Evolutionary conservation across 2,797 vertebrate genomes (phyloP), one percentile per base, ranked within the genome.

Genomic region (Arnoldichthys spilopterus): DNA sequence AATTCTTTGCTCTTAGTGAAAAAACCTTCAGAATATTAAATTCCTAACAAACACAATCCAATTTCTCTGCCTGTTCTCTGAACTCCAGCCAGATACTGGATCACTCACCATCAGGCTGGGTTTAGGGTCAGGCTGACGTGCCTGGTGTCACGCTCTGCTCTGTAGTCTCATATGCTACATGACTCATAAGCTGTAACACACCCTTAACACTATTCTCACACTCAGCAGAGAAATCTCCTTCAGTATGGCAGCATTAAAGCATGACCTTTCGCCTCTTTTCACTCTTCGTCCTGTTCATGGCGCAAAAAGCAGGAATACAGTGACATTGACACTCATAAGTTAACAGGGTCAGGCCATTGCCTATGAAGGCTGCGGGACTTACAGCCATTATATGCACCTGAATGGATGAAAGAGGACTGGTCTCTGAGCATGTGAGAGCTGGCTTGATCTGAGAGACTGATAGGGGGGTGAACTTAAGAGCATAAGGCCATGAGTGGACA

Each of bases 91-190:
- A 37, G 61, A 4, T n/a, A 7, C 2, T 3, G 7, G 6, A 11
- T 37, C 2, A 1, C 20, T 63, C 20, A 40, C 34, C 16, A 40
- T 40, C 20, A 37, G 61, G 16, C 64, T 58, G 51, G 43, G 63
- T 30, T 68, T n/a, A 68, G 53, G 37, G 73, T 81, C 80, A 74
- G 70, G 59, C 76, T 40, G 64, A 77, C 34, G 40, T 62, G 66
- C 66, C 47, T 75, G 66, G 82, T 82, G 83, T 82, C 83, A 54
- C 26, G 47, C 81, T 82, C 77, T 77, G 28, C 59, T 62, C 59
- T 15, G 20, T 28, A 56, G 9, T 7, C 16, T 63, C 15, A 4
- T 20, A 20, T 34, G 18, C 22, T 6, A 13, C 51, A 64, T 53
- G 51, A 37, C 51, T 77, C 8, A 32, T 18, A 16, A 37, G 34